Evolutionary conservation across 1,140 invertebrate genomes (phyloP).

Genomic region (Anthonomus grandis): DNA sequence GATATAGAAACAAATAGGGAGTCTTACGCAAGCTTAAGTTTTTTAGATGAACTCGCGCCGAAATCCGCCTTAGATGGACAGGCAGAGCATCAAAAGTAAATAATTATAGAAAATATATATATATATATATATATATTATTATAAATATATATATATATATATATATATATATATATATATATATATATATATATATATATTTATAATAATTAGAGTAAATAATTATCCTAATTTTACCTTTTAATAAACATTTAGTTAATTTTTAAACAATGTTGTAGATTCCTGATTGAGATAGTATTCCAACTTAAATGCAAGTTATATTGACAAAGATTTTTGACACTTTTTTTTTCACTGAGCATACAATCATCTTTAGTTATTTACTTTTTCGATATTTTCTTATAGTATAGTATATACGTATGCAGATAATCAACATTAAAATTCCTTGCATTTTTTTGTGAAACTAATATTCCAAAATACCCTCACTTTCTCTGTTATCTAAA

Average conservation of each 20-base stretch:
- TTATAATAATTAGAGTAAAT: not conserved
- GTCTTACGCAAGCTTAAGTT: too few relatives aligned
- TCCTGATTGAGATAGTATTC: too few relatives aligned
- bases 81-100: not conserved
- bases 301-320: slow-evolving; percentile 1
- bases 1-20: not conserved
- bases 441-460: not conserved
- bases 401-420: not conserved
- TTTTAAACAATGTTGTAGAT: too few relatives aligned
- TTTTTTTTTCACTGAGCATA: slow-evolving; percentile 1
- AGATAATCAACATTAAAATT: not conserved
- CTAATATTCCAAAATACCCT: too few relatives aligned
- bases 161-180: too few relatives aligned
- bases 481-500: too few relatives aligned
- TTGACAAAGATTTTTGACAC: slow-evolving; percentile 3
- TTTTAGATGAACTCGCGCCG: not conserved
- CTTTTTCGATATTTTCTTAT: too few relatives aligned
- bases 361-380: not conserved
- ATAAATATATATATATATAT: too few relatives aligned
- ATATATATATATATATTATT: too few relatives aligned
- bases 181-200: not conserved
- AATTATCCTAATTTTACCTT: too few relatives aligned
- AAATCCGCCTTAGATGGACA: not conserved
- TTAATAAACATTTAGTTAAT: not conserved
- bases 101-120: too few relatives aligned